Evolutionary conservation across 2,888 invertebrate species (phyloP).

Genomic region (Tuta absoluta): DNA sequence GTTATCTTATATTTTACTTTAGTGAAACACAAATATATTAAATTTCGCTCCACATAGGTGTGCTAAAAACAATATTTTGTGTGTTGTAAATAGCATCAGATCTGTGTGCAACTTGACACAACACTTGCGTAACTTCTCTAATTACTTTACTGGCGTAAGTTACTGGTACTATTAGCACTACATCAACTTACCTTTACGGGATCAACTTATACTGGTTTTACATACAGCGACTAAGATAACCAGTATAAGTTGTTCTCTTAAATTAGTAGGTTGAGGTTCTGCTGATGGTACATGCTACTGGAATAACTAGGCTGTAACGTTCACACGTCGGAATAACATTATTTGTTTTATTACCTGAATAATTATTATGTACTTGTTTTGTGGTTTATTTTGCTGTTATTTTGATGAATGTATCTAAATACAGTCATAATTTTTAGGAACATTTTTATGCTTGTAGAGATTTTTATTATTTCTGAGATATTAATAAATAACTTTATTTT

Average conservation of each 20-base stretch:
- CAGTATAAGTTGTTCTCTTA: too few relatives aligned
- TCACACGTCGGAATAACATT: conserved; percentile 50
- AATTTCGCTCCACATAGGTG: neutral
- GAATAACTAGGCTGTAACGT: conserved; percentile 65
- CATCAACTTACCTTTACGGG: too few relatives aligned
- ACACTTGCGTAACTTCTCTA: conserved; percentile 49
- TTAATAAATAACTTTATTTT: too few relatives aligned
- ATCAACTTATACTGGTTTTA: too few relatives aligned
- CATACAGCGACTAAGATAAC: too few relatives aligned
- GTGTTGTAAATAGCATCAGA: neutral
- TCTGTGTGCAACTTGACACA: conserved; percentile 38
- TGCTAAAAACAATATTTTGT: neutral
- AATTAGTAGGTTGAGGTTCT: too few relatives aligned
- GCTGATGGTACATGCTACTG: conserved; percentile 41
- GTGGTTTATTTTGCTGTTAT: conserved; percentile 9
- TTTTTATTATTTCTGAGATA: too few relatives aligned
- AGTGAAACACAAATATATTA: neutral
- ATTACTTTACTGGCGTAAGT: conserved; percentile 37
- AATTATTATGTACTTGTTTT: conserved; percentile 3
- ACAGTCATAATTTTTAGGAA: neutral
- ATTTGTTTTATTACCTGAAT: conserved; percentile 1
- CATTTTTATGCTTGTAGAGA: neutral
- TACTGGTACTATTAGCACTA: too few relatives aligned
- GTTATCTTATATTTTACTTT: neutral
- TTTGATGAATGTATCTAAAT: neutral